Conservation (phyloP, 2,888 invertebrate species). For the Cheilosia grossa region DNA sequence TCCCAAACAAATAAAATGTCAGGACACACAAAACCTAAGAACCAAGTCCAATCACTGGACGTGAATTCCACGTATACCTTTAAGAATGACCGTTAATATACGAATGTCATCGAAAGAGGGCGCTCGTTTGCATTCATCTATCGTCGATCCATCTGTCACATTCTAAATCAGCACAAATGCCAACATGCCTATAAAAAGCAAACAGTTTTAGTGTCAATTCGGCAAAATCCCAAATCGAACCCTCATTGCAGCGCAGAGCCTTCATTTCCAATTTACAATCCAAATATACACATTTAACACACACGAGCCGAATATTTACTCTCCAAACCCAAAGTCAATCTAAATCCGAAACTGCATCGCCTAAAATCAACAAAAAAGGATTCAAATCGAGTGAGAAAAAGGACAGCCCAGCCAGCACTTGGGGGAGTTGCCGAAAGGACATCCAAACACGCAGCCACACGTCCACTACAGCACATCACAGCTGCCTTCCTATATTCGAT, state of each 20-base stretch:
- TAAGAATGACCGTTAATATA: neutral
- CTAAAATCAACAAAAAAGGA: slow-evolving; percentile 21
- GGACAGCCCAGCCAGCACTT: neutral
- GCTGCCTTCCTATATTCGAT: neutral
- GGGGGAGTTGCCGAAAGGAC: no score
- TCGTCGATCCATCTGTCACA: neutral
- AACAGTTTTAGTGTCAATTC: slow-evolving; percentile 43
- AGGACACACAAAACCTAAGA: no score
- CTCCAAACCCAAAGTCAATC: slow-evolving; percentile 35
- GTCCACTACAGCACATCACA: neutral
- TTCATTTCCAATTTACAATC: slow-evolving; percentile 36
- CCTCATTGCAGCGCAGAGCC: slow-evolving; percentile 5
- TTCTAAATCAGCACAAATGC: slow-evolving; percentile 6
- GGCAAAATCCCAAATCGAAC: slow-evolving; percentile 39
- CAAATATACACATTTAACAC: slow-evolving; percentile 11
- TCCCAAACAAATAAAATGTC: neutral
- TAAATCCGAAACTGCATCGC: slow-evolving; percentile 36
- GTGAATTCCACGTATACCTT: neutral
- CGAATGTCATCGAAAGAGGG: neutral
- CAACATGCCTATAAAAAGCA: slow-evolving; percentile 25
- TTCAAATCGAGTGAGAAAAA: slow-evolving; percentile 10
- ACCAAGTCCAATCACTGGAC: no score
- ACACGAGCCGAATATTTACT: slow-evolving; percentile 24
- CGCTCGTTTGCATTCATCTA: slow-evolving; percentile 8
- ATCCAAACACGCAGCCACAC: neutral